Percentiles rank a stretch among this genome's conserved stretches.
Conservation (phyloP, 2,797 vertebrate species). For the Neosilurus hyrtlii region DNA sequence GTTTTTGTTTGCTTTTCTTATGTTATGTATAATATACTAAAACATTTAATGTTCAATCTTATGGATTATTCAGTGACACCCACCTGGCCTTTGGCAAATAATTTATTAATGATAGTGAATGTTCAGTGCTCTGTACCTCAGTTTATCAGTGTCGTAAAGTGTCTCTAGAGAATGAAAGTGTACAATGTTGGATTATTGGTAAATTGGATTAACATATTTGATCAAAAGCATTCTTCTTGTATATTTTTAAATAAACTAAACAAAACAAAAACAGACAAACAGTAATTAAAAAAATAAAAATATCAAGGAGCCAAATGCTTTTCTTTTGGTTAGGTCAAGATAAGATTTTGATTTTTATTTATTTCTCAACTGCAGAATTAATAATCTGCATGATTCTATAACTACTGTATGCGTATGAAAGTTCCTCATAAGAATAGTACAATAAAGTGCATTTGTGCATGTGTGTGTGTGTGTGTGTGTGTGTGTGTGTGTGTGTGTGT, state of each 20-base stretch:
- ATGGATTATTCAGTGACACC: too few relatives aligned
- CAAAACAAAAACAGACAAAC: not conserved
- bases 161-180: not conserved
- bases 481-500: conserved; percentile 18
- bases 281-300: not conserved
- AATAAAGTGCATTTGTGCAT: not conserved
- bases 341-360: not conserved
- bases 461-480: conserved; percentile 17
- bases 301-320: not conserved
- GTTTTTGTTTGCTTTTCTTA: too few relatives aligned
- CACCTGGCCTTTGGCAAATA: too few relatives aligned
- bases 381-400: not conserved
- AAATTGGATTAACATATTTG: not conserved
- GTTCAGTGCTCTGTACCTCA: not conserved
- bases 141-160: not conserved
- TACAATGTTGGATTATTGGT: not conserved
- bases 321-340: not conserved
- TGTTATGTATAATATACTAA: too few relatives aligned
- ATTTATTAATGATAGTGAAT: too few relatives aligned
- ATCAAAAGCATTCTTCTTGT: not conserved
- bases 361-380: not conserved
- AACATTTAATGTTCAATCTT: too few relatives aligned
- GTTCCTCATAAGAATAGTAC: not conserved
- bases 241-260: not conserved
- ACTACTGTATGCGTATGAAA: not conserved